A percentile compares a stretch with the other conserved stretches of the same genome.
These are phyloP conservation scores for Macroglossus sobrinus DNA, from an alignment of 2,113 vertebrate genomes.

Conservation along the genomic window DNA sequence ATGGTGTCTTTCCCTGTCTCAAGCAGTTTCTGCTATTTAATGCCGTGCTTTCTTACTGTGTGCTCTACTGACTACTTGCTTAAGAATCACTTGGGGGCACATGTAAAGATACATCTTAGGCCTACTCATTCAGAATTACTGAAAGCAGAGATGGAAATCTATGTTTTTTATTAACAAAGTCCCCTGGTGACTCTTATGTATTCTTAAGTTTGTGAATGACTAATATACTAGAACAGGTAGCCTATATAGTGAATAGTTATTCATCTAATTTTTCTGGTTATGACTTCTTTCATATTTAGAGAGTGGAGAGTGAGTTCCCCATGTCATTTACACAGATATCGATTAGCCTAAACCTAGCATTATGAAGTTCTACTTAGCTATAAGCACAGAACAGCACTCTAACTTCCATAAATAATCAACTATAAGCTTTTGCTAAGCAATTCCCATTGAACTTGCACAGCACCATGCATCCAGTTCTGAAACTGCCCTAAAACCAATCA, in stretches of 20 bases:
- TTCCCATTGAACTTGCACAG: background rate
- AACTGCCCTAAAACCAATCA: background rate
- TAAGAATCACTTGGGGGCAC: background rate
- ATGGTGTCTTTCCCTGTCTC: background rate
- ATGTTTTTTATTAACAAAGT: background rate
- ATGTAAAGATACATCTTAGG: background rate
- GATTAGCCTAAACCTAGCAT: background rate
- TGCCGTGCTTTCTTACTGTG: background rate
- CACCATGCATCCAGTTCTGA: background rate
- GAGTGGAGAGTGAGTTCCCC: background rate
- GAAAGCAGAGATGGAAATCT: background rate
- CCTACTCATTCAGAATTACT: background rate
- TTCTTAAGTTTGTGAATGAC: conserved; percentile 27
- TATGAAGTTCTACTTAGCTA: background rate
- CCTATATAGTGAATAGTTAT: background rate
- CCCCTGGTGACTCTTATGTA: background rate
- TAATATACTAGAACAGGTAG: background rate
- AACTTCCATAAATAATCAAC: background rate
- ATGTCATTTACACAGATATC: background rate
- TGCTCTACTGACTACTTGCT: background rate
- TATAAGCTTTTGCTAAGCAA: background rate
- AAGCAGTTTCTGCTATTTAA: background rate
- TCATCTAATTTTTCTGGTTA: conserved; percentile 25
- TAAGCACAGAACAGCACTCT: background rate
- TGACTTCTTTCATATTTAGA: conserved; percentile 20